Percentiles rank a stretch among this genome's conserved stretches.
phyloP scores from a whole-genome alignment of 2,113 vertebrate genomes.

The Corvus hawaiiensis region DNA sequence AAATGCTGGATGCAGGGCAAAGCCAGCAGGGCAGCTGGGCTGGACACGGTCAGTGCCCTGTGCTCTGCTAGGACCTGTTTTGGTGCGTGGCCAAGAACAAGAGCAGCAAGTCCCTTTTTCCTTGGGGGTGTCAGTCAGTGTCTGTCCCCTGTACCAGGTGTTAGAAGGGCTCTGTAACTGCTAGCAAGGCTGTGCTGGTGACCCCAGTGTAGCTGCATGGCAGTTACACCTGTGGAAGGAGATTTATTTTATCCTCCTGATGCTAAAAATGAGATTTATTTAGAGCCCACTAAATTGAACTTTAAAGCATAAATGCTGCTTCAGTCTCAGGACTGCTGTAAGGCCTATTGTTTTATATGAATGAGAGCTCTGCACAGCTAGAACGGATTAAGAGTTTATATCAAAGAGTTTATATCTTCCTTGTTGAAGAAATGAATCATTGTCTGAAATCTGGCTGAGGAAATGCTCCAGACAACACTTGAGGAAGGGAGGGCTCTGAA shows the following conservation, averaged over 20 bases:
- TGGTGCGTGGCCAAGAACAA: fast-evolving
- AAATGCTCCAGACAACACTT: background rate
- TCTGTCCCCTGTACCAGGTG: background rate
- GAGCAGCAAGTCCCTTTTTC: background rate
- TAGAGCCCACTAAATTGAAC: background rate
- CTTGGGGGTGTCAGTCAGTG: background rate
- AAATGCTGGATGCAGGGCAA: background rate
- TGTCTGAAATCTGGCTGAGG: background rate
- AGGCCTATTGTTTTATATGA: background rate
- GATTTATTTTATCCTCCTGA: background rate
- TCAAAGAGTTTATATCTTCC: background rate
- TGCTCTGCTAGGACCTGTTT: background rate
- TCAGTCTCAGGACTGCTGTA: background rate
- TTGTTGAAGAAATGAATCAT: background rate
- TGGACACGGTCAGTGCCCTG: background rate
- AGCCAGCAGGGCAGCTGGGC: background rate
- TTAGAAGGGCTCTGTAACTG: background rate
- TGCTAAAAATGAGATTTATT: background rate
- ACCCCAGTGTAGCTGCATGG: background rate
- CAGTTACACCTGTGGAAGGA: background rate
- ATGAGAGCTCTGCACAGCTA: background rate
- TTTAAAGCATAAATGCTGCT: background rate
- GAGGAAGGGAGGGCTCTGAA: background rate
- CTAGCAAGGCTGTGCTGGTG: background rate
- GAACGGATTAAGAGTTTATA: background rate